Evolutionary conservation across 1,140 invertebrate genomes (phyloP), one percentile per base, ranked within the genome.

Genomic region (Conus ventricosus): DNA sequence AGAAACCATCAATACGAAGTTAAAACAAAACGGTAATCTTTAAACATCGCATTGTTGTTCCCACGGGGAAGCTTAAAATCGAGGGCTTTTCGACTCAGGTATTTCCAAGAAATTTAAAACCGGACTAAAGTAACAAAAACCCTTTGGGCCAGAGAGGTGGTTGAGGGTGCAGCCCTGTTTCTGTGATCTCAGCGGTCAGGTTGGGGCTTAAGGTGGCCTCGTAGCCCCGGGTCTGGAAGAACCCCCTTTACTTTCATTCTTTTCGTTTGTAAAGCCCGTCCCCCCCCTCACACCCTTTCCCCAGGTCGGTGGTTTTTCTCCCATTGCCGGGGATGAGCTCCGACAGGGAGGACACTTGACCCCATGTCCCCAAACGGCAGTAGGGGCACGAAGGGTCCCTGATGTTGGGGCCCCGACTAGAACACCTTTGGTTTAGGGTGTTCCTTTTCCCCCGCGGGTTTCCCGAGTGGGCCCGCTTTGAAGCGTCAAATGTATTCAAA

Each of bases 191-290:
- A n/a, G 51, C 15, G 23, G 57, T 83, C 4, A 88, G 89, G 39
- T 85, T 81, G 27, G 92, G 55, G 91, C 91, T 92, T 88, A 91
- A 92, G 15, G 91, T 91, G 53, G 90, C 88, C 20, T 60, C 8
- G 25, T 85, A 81, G n/a, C 89, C 75, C 2, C 85, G 71, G 4
- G 85, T 78, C 5, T 27, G 23, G 53, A 89, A 57, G 63, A 57
- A 63, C 17, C 75, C 80, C 39, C 63, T 87, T 5, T 85, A n/a
- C 0, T n/a, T n/a, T 63, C 89, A 3, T 87, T 87, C 75, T 89
- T 89, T 54, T 85, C 81, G 75, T 87, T 81, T 1, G 83, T 81
- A 5, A 84, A 51, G 71, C 88, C 89, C 11, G 55, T 87, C 7
- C n/a, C n/a, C n/a, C n/a, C 17, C 86, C 83, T 23, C 39, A 11